These are phyloP conservation scores for Linyphia triangularis DNA, from an alignment of 2,888 invertebrate genomes.

Conservation along the genomic window DNA sequence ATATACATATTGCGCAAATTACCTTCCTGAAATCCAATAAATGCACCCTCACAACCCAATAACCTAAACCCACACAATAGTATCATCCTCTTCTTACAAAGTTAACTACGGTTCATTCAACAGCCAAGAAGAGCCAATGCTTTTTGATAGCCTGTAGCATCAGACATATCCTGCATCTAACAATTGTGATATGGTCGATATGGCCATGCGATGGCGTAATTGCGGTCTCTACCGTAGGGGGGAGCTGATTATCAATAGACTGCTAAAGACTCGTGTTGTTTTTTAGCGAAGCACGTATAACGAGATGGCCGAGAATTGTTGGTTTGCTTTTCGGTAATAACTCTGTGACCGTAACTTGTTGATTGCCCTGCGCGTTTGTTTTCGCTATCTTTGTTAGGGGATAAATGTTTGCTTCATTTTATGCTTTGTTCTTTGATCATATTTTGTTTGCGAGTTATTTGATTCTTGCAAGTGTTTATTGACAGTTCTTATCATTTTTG, in stretches of 20 bases:
- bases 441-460: too few relatives aligned
- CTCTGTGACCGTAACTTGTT: constrained; percentile 33
- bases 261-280: constrained; percentile 4
- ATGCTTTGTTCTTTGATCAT: too few relatives aligned
- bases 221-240: constrained; percentile 42
- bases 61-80: constrained; percentile 17
- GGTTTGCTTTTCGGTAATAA: background rate
- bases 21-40: too few relatives aligned
- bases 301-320: background rate
- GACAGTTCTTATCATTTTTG: too few relatives aligned
- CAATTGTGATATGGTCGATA: constrained; percentile 53
- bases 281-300: background rate
- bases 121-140: constrained; percentile 23
- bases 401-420: too few relatives aligned
- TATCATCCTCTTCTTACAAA: background rate
- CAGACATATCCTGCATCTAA: constrained; percentile 45
- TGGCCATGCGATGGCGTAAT: constrained; percentile 9
- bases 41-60: constrained; percentile 1
- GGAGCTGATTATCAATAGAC: constrained; percentile 26
- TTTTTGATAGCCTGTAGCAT: constrained; percentile 37
- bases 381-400: background rate
- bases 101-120: constrained; percentile 24
- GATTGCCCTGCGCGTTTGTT: constrained; percentile 5
- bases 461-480: too few relatives aligned
- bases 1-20: too few relatives aligned